These are phyloP conservation scores for Hymenopus coronatus DNA, from an alignment of 2,888 invertebrate species.

Conservation along the genomic window DNA sequence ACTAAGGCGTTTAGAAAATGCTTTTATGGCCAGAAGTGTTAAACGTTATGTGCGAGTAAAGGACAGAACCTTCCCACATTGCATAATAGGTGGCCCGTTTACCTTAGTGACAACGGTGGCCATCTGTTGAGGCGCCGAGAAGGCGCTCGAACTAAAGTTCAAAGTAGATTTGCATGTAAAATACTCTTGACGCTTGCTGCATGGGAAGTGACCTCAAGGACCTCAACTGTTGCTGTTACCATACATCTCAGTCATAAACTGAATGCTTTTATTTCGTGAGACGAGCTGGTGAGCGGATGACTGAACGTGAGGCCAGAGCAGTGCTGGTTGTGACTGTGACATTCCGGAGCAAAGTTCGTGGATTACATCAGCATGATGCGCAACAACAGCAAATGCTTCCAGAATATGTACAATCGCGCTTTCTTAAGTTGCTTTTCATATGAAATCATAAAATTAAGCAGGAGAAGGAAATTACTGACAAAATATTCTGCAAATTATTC, in stretches of 20 bases:
- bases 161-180: neutral
- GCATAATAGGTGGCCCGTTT: neutral
- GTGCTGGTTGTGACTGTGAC: too few species aligned
- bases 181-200: neutral
- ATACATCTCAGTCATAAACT: neutral
- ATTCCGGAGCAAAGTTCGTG: too few species aligned
- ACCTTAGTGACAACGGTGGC: neutral
- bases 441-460: too few species aligned
- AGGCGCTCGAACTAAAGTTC: neutral
- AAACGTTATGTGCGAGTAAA: neutral
- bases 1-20: neutral
- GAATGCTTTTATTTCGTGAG: neutral
- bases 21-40: neutral
- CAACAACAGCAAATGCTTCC: too few species aligned
- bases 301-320: too few species aligned
- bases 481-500: too few species aligned
- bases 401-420: too few species aligned
- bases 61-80: neutral
- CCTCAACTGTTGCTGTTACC: neutral
- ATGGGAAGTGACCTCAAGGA: neutral
- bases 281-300: neutral
- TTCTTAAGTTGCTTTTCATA: too few species aligned
- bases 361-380: too few species aligned
- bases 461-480: too few species aligned
- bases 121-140: neutral